phyloP scores from a whole-genome alignment of 2,797 vertebrate genomes.

The Poecilia picta region DNA sequence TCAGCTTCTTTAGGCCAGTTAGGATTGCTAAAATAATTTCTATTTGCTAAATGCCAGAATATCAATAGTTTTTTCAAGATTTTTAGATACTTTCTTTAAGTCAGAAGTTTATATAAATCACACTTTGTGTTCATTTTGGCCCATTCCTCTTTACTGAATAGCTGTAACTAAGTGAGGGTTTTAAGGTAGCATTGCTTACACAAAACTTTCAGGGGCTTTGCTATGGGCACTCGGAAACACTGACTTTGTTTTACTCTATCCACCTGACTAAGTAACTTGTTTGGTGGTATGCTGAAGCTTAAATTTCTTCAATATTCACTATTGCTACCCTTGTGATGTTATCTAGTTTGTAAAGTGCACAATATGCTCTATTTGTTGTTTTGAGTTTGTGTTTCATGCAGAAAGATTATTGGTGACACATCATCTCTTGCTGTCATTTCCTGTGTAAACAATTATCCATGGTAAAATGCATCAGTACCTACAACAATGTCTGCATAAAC shows the following conservation, averaged over 20 bases:
- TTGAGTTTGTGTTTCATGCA: neutral
- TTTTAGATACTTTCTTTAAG: neutral
- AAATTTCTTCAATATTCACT: neutral
- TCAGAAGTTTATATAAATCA: neutral
- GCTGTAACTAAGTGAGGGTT: neutral
- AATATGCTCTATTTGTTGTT: neutral
- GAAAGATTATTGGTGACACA: neutral
- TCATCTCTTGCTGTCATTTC: neutral
- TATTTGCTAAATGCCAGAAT: no score
- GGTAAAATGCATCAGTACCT: neutral
- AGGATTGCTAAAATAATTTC: no score
- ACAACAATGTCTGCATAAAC: neutral
- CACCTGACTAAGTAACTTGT: neutral
- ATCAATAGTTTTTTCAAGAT: neutral
- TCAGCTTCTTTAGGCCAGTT: no score
- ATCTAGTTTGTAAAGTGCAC: neutral
- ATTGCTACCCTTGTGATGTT: neutral
- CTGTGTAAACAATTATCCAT: neutral
- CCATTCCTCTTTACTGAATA: neutral
- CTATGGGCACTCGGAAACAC: neutral
- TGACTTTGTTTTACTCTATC: neutral
- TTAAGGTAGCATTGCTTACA: no score
- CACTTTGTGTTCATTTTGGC: neutral
- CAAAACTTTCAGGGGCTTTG: no score
- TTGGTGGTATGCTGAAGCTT: neutral